Conservation (phyloP, 2,797 vertebrate genomes). For the Rhinichthys osculus region DNA sequence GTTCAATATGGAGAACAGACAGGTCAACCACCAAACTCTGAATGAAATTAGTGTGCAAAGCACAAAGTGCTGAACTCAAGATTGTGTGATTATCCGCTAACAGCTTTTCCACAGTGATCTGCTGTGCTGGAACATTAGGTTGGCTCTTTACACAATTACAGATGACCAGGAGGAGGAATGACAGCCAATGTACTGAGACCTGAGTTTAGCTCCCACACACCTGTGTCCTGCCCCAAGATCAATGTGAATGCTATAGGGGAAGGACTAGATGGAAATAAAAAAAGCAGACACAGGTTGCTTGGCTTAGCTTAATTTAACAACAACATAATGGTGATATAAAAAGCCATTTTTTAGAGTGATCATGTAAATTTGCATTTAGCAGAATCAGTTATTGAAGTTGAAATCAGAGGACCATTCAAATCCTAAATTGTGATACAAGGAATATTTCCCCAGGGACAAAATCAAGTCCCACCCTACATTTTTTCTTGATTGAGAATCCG, state of each 20-base stretch:
- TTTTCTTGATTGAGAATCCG: not conserved
- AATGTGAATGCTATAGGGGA: not conserved
- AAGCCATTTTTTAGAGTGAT: not conserved
- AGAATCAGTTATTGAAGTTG: not conserved
- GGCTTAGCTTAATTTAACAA: not conserved
- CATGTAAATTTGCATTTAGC: not conserved
- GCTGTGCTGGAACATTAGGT: slow-evolving; percentile 40
- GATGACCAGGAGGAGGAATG: slow-evolving; percentile 33
- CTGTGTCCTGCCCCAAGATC: not conserved
- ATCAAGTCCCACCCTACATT: not conserved
- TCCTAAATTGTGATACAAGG: not conserved
- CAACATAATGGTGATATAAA: not conserved
- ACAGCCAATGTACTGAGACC: slow-evolving; percentile 2
- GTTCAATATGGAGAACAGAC: not conserved
- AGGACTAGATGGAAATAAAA: slow-evolving; percentile 8
- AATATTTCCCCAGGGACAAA: not conserved
- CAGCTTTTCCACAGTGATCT: slow-evolving; percentile 23
- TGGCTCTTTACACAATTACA: slow-evolving; percentile 36
- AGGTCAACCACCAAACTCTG: slow-evolving; percentile 2
- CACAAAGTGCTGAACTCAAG: slow-evolving; percentile 52
- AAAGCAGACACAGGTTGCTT: not conserved
- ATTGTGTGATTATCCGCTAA: slow-evolving; percentile 57
- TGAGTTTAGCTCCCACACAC: slow-evolving; percentile 28
- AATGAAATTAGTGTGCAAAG: slow-evolving; percentile 56
- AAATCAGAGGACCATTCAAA: not conserved